Conservation (phyloP, 1,140 invertebrate species). For the Cephus cinctus region DNA sequence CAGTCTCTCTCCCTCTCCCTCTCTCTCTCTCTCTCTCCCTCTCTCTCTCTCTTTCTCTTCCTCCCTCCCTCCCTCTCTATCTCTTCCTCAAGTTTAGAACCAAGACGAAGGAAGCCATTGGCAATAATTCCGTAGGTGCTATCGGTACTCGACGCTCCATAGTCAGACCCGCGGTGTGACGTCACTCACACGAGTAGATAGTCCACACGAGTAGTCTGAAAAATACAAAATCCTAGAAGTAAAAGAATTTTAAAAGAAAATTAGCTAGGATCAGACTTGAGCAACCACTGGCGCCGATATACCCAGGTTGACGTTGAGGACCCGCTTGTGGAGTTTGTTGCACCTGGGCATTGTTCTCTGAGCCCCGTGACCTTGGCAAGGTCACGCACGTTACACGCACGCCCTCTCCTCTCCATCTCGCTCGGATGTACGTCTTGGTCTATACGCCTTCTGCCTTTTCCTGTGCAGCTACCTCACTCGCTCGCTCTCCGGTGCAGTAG, state of each 20-base stretch:
- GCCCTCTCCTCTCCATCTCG: constrained; percentile 13
- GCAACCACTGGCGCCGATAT: too few relatives aligned
- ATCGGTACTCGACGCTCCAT: too few relatives aligned
- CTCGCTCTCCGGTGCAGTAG: constrained; percentile 6
- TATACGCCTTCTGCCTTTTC: neutral
- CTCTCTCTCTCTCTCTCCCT: neutral
- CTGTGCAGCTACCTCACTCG: constrained; percentile 17
- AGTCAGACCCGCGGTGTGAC: neutral
- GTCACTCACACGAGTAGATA: neutral
- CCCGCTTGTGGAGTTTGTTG: constrained; percentile 33
- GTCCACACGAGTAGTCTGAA: too few relatives aligned
- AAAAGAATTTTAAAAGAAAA: too few relatives aligned
- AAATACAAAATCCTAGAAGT: too few relatives aligned
- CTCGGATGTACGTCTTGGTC: constrained; percentile 25
- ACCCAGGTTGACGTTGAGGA: too few relatives aligned
- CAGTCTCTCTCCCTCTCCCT: neutral
- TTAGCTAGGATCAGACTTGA: too few relatives aligned
- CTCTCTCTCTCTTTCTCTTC: too few relatives aligned
- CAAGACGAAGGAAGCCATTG: constrained; percentile 9
- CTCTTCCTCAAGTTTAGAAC: neutral
- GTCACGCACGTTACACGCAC: constrained; percentile 33
- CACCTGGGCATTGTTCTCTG: constrained; percentile 44
- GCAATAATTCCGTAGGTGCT: too few relatives aligned
- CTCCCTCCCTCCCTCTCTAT: neutral
- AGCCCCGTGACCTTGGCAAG: constrained; percentile 43